Base-by-base conservation (phyloP, 2,113 vertebrate species). In the Gambusia affinis region DNA sequence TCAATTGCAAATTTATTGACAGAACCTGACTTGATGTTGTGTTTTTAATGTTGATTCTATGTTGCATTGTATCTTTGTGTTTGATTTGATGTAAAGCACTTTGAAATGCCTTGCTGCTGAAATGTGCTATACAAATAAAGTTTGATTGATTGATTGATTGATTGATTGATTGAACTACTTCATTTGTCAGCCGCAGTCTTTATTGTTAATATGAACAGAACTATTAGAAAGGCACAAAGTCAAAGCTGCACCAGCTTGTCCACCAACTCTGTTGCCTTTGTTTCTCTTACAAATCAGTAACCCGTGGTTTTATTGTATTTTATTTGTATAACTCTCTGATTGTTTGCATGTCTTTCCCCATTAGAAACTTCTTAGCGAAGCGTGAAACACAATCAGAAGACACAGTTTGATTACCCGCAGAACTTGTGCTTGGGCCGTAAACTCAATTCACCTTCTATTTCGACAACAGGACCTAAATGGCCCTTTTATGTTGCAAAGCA, bases 331-430 rank as follows among this genome's bases (percentile, higher is more conserved):
- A 62, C 24, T 63, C 22, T 60, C 60, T 29, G 78, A 74, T 44
- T 60, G 77, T 69, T 24, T 73, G 57, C 54, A 39, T 51, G 68
- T 66, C 64, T 67, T 42, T 64, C 37, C 57, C 29, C 31, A 60
- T 78, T 66, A 47, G 14, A 60, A 44, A 3, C 47, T n/a, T 61
- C 35, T 30, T 33, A 28, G 47, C 8, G 7, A 60, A n/a, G 27
- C 54, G 17, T 64, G 19, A 70, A 2, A 17, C 42, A 27, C 11
- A 22, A 33, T 31, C 29, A 12, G 28, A 28, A 24, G 72, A 37
- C 31, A 47, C 12, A 60, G 8, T 54, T 64, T 33, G 28, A 7
- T 60, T 44, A 24, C 28, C 27, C 31, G 15, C 29, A 47, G 3
- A 61, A 60, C n/a, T 24, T 27, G 24, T 33, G 15, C 60, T 33